A percentile compares a stretch with the other conserved stretches of the same genome.
Evolutionary conservation across 2,888 invertebrate genomes (phyloP).

Genomic region (Phyllotreta cruciferae): DNA sequence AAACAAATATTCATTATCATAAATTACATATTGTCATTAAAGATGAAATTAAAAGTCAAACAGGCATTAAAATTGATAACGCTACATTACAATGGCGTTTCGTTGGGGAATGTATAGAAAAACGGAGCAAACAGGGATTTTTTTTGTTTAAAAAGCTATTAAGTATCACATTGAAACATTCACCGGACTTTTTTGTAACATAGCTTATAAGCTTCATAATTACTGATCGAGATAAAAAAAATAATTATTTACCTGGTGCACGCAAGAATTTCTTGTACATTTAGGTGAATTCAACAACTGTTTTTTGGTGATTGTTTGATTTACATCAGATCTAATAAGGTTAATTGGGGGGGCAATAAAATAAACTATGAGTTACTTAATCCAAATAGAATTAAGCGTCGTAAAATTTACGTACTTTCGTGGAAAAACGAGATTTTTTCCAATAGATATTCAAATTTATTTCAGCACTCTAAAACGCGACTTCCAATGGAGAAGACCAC

Average conservation of each 20-base stretch:
- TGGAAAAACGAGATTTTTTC: not conserved
- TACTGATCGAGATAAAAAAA: too few species aligned
- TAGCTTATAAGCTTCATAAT: too few species aligned
- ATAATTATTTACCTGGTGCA: too few species aligned
- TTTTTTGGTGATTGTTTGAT: constrained; percentile 17
- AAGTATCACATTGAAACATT: too few species aligned
- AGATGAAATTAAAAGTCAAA: constrained; percentile 32
- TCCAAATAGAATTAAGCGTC: constrained; percentile 17
- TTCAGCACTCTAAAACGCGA: too few species aligned
- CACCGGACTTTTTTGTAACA: too few species aligned
- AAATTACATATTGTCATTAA: constrained; percentile 43
- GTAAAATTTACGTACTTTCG: constrained; percentile 10
- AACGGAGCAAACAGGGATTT: too few species aligned
- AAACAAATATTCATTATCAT: constrained; percentile 37
- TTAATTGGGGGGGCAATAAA: constrained; percentile 19
- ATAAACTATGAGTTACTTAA: constrained; percentile 15
- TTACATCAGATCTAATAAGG: constrained; percentile 11
- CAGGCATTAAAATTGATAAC: constrained; percentile 31
- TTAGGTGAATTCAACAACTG: not conserved
- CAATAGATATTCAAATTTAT: too few species aligned
- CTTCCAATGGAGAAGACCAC: too few species aligned
- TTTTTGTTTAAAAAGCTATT: too few species aligned
- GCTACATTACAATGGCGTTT: constrained; percentile 11
- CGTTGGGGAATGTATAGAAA: too few species aligned
- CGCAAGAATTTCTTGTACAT: too few species aligned